A percentile compares a stretch with the other conserved stretches of the same genome.
Conservation (phyloP, 2,113 vertebrate genomes). For the Catagonus wagneri region DNA sequence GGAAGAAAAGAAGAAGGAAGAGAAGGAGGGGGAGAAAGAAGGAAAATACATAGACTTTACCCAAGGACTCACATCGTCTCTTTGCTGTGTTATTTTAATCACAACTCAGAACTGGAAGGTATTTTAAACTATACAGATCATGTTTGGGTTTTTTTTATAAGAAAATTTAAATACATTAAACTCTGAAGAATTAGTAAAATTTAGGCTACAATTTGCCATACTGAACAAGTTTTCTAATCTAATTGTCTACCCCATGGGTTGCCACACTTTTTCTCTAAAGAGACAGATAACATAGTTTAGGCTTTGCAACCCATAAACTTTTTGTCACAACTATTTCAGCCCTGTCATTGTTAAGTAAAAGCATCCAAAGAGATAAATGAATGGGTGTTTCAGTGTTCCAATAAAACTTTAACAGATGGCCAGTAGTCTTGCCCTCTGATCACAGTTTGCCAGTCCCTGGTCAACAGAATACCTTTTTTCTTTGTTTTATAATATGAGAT, state of each 20-base stretch:
- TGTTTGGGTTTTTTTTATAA: not conserved
- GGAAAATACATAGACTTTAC: not conserved
- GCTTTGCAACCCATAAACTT: not conserved
- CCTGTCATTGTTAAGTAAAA: not conserved
- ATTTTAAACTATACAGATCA: not conserved
- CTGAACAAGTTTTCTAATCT: not conserved
- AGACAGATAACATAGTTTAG: not conserved
- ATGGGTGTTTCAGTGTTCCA: not conserved
- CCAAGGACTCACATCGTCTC: not conserved
- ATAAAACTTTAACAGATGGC: conserved; percentile 30
- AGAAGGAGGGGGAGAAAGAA: not conserved
- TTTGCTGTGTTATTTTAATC: not conserved
- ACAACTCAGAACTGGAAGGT: not conserved
- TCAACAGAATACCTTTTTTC: not conserved
- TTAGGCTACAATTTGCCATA: not conserved
- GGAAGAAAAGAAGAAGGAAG: not conserved
- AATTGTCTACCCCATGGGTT: not conserved
- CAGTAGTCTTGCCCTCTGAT: not conserved
- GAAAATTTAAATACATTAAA: conserved; percentile 29
- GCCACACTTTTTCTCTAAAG: not conserved
- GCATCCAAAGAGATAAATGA: not conserved
- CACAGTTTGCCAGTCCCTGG: not conserved
- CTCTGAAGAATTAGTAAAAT: not conserved
- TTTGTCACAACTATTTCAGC: not conserved
- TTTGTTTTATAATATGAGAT: not conserved